phyloP scores from a whole-genome alignment of 2,797 vertebrate genomes.

The Tinamus major region DNA sequence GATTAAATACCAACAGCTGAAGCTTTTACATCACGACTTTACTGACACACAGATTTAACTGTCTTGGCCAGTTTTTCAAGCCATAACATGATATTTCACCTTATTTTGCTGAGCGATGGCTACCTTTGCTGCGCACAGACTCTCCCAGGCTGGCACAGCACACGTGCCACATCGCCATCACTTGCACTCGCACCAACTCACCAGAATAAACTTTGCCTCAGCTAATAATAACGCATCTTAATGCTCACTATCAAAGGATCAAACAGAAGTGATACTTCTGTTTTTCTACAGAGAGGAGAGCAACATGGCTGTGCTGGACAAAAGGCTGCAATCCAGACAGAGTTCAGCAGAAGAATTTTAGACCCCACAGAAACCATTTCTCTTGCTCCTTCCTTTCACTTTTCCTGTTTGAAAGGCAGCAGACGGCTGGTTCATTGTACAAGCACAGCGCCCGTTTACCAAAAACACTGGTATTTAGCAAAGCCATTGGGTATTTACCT shows the following conservation, averaged over 20 bases:
- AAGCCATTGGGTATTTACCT: not conserved
- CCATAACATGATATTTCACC: not conserved
- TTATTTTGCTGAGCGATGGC: not conserved
- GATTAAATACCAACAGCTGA: not conserved
- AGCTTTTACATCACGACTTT: slow-evolving; percentile 36
- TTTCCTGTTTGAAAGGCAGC: not conserved
- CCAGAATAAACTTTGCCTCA: slow-evolving; percentile 1
- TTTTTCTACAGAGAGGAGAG: not conserved
- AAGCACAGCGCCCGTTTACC: not conserved
- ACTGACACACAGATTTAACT: slow-evolving; percentile 37
- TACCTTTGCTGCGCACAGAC: not conserved
- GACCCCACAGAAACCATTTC: not conserved
- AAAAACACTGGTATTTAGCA: not conserved
- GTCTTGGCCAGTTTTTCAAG: not conserved
- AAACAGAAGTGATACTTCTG: not conserved
- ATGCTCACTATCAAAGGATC: not conserved
- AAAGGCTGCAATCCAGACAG: not conserved
- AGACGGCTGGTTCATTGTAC: not conserved
- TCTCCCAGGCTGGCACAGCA: not conserved
- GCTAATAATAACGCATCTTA: not conserved
- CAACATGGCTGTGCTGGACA: not conserved
- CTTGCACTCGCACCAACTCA: not conserved
- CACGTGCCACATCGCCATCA: not conserved
- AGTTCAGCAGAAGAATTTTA: not conserved
- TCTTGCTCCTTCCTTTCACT: not conserved